Percentiles rank a stretch among this genome's conserved stretches.
Evolutionary conservation across 2,797 vertebrate genomes (phyloP).

Genomic region (Acipenser transmontanus): DNA sequence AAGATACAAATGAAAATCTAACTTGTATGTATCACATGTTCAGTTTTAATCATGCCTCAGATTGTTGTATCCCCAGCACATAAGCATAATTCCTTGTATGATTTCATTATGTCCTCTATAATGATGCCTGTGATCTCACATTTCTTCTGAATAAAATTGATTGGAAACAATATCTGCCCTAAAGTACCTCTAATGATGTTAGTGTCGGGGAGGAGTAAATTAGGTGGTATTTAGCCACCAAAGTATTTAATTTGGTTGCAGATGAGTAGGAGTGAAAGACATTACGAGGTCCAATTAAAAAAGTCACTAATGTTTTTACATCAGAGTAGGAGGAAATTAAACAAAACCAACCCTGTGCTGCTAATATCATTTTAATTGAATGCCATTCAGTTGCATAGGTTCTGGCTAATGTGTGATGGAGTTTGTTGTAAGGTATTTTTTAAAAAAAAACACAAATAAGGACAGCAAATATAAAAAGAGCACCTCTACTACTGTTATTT

Average conservation of each 20-base stretch:
- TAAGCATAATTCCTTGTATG: constrained; percentile 72
- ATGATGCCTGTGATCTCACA: constrained; percentile 81
- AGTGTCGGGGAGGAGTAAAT: constrained; percentile 84
- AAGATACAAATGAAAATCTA: too few species aligned
- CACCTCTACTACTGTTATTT: too few species aligned
- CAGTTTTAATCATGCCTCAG: constrained; percentile 77
- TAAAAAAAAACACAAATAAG: not conserved
- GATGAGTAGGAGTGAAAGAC: constrained; percentile 78
- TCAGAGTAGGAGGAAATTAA: constrained; percentile 98
- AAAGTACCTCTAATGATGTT: constrained; percentile 91
- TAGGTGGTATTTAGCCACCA: constrained; percentile 83
- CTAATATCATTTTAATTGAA: constrained; percentile 97
- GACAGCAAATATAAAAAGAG: too few species aligned
- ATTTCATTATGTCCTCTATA: constrained; percentile 90
- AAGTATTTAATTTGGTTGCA: constrained; percentile 92
- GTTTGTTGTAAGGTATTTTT: constrained; percentile 7
- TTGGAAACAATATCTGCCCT: constrained; percentile 93
- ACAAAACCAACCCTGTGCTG: constrained; percentile 86
- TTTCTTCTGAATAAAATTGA: constrained; percentile 94
- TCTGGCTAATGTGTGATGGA: constrained; percentile 36
- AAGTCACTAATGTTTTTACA: constrained; percentile 96
- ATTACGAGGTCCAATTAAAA: constrained; percentile 85
- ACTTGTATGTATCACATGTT: constrained; percentile 32
- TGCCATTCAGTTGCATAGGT: constrained; percentile 81
- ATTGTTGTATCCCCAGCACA: constrained; percentile 60